phyloP scores from a whole-genome alignment of 2,797 vertebrate species.

The Bufotes viridis region DNA sequence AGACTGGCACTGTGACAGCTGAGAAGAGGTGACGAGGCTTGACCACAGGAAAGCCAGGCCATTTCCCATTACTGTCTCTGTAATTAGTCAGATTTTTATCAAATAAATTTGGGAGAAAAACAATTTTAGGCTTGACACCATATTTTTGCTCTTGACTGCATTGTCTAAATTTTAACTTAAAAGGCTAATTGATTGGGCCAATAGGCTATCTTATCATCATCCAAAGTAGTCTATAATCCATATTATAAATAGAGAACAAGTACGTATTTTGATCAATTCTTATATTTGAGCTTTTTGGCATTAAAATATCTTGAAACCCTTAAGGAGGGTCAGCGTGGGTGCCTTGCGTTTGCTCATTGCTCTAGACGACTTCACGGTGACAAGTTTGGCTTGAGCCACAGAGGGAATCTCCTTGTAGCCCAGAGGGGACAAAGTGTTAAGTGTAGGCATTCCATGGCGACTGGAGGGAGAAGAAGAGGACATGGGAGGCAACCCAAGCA shows the following conservation, averaged over 20 bases:
- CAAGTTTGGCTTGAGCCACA: slow-evolving; percentile 88
- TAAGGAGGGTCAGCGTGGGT: slow-evolving; percentile 87
- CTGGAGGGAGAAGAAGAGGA: slow-evolving; percentile 67
- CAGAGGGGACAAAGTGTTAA: slow-evolving; percentile 73
- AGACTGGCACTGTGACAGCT: neutral
- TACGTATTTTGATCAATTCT: neutral
- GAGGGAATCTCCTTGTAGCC: slow-evolving; percentile 88
- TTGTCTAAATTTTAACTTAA: slow-evolving; percentile 7
- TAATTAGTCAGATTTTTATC: neutral
- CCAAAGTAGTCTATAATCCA: neutral
- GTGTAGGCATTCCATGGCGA: slow-evolving; percentile 73
- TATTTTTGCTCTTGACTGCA: neutral
- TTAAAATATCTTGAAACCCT: slow-evolving; percentile 95
- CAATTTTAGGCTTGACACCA: neutral
- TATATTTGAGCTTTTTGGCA: neutral
- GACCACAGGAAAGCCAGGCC: neutral
- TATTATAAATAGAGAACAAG: slow-evolving; percentile 22
- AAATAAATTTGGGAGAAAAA: neutral
- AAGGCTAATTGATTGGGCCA: neutral
- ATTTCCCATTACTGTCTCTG: neutral
- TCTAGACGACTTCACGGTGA: slow-evolving; percentile 89
- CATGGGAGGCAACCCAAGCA: slow-evolving; percentile 67
- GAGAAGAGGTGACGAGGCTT: neutral
- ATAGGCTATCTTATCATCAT: neutral
- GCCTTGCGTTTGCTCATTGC: slow-evolving; percentile 92